These are phyloP conservation scores for Eonycteris spelaea DNA, from an alignment of 2,113 vertebrate species.

Conservation along the genomic window DNA sequence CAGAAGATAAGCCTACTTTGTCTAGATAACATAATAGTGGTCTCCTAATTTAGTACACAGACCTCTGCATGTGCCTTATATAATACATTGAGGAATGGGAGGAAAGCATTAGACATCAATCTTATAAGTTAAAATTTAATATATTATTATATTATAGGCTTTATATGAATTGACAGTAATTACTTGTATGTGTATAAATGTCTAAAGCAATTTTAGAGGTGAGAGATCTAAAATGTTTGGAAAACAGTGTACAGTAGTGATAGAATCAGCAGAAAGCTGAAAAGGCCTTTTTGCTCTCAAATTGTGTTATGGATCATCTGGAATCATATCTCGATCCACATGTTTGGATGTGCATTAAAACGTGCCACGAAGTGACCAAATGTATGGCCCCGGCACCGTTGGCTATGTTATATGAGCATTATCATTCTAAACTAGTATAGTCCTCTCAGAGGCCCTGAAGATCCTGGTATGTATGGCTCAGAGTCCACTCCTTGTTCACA, in stretches of 20 bases:
- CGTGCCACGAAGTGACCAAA: background rate
- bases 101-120: background rate
- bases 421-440: background rate
- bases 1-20: background rate
- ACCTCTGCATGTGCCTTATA: background rate
- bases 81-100: background rate
- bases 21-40: background rate
- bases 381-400: accelerated
- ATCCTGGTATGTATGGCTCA: accelerated
- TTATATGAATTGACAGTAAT: background rate
- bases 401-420: background rate
- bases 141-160: background rate
- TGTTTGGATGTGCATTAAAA: background rate
- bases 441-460: background rate
- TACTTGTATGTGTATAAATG: accelerated
- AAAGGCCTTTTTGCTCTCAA: background rate
- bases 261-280: background rate
- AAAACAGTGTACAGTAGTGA: background rate
- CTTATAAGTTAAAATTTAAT: background rate
- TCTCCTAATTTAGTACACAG: background rate
- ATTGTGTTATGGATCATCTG: background rate
- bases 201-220: background rate
- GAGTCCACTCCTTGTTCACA: accelerated
- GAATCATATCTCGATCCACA: accelerated
- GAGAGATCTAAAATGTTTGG: background rate